Evolutionary conservation across 2,888 invertebrate species (phyloP).

Genomic region (Lumbricus terrestris): DNA sequence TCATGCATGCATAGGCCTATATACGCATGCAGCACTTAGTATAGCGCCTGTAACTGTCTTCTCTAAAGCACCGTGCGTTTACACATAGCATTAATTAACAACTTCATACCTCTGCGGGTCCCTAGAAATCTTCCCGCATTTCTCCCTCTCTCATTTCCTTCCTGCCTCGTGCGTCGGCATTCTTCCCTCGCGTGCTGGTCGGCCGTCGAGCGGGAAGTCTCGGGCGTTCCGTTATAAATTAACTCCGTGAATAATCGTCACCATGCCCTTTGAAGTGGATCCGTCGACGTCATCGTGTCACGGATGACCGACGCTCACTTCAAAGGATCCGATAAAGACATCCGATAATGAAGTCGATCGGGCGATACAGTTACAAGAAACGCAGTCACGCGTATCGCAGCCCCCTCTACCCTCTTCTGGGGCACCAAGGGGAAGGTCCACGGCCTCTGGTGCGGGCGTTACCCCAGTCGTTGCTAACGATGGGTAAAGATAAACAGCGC

Average conservation of each 20-base stretch:
- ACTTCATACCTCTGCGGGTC: not conserved
- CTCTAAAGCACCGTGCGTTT: not conserved
- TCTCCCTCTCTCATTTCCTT: not conserved
- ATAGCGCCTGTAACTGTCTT: not conserved
- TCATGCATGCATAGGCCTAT: too few relatives aligned
- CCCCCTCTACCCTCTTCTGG: not conserved
- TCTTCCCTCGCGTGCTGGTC: not conserved
- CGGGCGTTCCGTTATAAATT: not conserved
- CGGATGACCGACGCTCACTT: not conserved
- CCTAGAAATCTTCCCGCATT: not conserved
- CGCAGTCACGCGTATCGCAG: not conserved
- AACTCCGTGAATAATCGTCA: not conserved
- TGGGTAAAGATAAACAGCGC: not conserved
- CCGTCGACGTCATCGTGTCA: not conserved
- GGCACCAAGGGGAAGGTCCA: not conserved
- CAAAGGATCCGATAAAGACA: not conserved
- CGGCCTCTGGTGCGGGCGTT: not conserved
- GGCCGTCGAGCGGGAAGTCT: not conserved
- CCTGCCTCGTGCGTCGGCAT: not conserved
- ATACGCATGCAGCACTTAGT: not conserved
- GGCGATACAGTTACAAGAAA: slow-evolving; percentile 3
- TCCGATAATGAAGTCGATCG: slow-evolving; percentile 3
- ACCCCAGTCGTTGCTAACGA: not conserved
- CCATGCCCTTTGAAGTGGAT: not conserved
- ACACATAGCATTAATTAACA: not conserved